Evolutionary conservation across 2,113 vertebrate genomes (phyloP), one percentile per base, ranked within the genome.

Genomic region (Oenanthe oenanthe): DNA sequence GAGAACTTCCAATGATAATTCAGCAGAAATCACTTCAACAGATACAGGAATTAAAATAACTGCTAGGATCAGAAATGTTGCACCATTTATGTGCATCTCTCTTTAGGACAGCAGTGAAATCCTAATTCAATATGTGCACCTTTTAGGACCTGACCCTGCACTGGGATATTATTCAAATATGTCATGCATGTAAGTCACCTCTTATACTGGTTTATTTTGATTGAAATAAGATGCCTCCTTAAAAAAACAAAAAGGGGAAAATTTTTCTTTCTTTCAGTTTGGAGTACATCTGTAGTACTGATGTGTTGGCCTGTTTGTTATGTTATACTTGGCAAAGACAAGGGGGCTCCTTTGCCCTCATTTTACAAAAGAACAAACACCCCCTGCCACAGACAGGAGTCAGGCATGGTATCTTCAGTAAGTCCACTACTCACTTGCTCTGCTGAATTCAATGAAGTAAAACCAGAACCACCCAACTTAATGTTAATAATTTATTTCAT

Each of bases 401-500:
- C 57, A 65, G 60, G 51, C 43, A 40, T 1, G 0, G 54, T 54
- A n/a, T 77, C 93, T 83, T 58, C 67, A 56, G 56, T 2, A 5
- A 92, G 47, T 26, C 51, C 54, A 6, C 51, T 45, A 40, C 51
- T 12, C 50, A 28, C 22, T 40, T 31, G 56, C 24, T 71, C 66
- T 92, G 40, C 42, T 47, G 34, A 65, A 36, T 42, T 61, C 85
- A 57, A 5, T 19, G 40, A 85, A 75, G 54, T 43, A 73, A 79
- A 94, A 80, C 32, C 72, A 34, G 12, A 47, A 65, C 75, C 66
- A 38, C 54, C 50, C 40, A 82, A 74, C 61, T 42, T 61, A 42
- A 71, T 5, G 15, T 81, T 47, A 78, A 85, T 92, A 85, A 88
- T 93, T 96, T 89, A 93, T 93, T 76, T 83, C 12, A 16, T 62